Evolutionary conservation across 2,888 invertebrate genomes (phyloP).

Genomic region (Tetheella fluctuosa): DNA sequence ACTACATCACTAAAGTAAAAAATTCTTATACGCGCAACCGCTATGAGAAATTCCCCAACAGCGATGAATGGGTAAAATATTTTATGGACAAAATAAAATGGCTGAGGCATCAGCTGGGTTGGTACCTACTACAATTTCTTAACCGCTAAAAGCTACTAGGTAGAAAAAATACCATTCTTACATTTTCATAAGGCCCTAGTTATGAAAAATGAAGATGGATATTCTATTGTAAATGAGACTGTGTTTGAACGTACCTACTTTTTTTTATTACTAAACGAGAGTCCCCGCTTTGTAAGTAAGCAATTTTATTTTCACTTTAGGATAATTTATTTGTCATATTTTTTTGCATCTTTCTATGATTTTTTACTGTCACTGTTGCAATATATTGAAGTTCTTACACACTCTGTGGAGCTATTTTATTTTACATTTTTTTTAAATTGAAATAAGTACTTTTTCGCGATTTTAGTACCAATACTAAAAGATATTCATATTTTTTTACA

Average conservation of each 20-base stretch:
- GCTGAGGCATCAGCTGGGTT: conserved; percentile 8
- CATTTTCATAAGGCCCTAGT: conserved; percentile 5
- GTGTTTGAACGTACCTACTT: neutral
- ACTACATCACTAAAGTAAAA: neutral
- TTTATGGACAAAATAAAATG: conserved; percentile 10
- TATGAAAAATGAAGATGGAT: conserved; percentile 4
- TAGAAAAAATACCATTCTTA: conserved; percentile 6
- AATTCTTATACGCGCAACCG: neutral
- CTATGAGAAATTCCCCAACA: neutral
- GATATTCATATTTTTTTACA: too few species aligned
- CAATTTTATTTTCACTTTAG: neutral
- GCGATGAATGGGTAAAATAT: conserved; percentile 5
- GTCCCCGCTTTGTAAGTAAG: neutral
- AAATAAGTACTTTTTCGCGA: too few species aligned
- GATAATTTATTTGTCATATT: neutral
- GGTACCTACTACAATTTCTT: conserved; percentile 5
- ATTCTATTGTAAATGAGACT: neutral
- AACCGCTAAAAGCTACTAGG: neutral
- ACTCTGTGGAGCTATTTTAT: too few species aligned
- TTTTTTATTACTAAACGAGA: neutral
- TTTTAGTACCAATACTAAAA: too few species aligned
- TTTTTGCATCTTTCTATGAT: neutral
- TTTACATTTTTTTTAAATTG: too few species aligned
- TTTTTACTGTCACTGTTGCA: neutral
- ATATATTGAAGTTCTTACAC: too few species aligned